Evolutionary conservation across 2,797 vertebrate genomes (phyloP), one percentile per base, ranked within the genome.

Genomic region (Pipistrellus nathusii): DNA sequence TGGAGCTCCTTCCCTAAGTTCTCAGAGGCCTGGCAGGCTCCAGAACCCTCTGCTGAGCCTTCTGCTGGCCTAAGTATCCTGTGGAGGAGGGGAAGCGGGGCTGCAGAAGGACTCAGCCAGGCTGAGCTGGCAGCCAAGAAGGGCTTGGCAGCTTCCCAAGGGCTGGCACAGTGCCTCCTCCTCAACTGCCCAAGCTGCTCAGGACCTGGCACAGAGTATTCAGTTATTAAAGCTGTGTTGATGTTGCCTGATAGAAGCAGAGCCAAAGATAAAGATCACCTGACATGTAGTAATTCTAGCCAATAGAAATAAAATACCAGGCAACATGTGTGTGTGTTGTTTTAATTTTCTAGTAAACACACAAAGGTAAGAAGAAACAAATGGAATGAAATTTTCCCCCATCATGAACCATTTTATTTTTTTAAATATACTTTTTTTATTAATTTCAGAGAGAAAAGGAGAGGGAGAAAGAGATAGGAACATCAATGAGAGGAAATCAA

Each of bases 141-240:
- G 55, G 81, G 62, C 62, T 86, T 95, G 95, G 87, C 96, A 95
- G 90, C 81, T 73, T 92, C 88, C 88, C 3, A 48, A 94, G 64
- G 44, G 66, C 72, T 89, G 95, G 95, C 93, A 72, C 7, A 30
- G 71, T 35, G 62, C 69, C 86, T 69, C 72, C 38, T 64, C 81
- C 57, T 91, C 89, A 6, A 51, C 81, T 41, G 68, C 48, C 38
- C 4, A 81, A 66, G 35, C 76, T 8, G 18, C 25, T 73, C 59
- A 21, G 90, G 91, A 77, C 73, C 59, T 68, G 86, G 88, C 83
- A 75, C 35, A 82, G 62, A 78, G 78, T 72, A 53, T 85, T 86
- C 71, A 68, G 90, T 83, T 94, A 78, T 88, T 27, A 87, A 76
- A 93, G 88, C 91, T 12, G 0, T 32, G 76, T 51, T 80, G 89